These are phyloP conservation scores for Peromyscus leucopus DNA, from an alignment of 2,113 vertebrate genomes.

Conservation along the genomic window DNA sequence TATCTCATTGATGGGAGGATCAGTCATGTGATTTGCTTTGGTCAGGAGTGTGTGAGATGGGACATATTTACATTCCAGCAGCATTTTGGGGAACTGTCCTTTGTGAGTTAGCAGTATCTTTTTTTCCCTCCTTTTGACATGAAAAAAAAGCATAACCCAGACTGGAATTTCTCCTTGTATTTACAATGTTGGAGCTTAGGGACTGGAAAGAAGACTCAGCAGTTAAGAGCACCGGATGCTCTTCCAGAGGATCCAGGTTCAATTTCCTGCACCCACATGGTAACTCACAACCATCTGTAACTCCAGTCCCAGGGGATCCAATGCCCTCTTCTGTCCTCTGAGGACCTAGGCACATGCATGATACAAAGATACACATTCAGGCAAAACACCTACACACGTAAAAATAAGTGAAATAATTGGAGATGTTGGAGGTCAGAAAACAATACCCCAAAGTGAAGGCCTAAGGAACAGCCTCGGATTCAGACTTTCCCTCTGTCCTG, in stretches of 20 bases:
- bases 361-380: neutral
- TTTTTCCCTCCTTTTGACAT: constrained; percentile 3
- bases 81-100: neutral
- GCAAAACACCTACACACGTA: neutral
- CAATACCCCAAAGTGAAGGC: neutral
- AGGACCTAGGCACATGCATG: neutral
- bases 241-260: neutral
- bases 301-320: neutral
- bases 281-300: neutral
- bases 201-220: neutral
- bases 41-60: neutral
- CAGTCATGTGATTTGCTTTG: neutral
- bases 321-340: neutral
- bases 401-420: neutral
- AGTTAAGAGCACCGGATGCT: neutral
- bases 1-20: neutral
- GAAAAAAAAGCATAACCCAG: neutral
- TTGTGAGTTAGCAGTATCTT: neutral
- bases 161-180: neutral
- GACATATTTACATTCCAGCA: neutral
- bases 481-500: neutral
- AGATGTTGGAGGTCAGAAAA: neutral
- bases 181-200: neutral
- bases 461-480: neutral
- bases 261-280: neutral